phyloP scores from a whole-genome alignment of 2,797 vertebrate genomes.

The Loriculus beryllinus region DNA sequence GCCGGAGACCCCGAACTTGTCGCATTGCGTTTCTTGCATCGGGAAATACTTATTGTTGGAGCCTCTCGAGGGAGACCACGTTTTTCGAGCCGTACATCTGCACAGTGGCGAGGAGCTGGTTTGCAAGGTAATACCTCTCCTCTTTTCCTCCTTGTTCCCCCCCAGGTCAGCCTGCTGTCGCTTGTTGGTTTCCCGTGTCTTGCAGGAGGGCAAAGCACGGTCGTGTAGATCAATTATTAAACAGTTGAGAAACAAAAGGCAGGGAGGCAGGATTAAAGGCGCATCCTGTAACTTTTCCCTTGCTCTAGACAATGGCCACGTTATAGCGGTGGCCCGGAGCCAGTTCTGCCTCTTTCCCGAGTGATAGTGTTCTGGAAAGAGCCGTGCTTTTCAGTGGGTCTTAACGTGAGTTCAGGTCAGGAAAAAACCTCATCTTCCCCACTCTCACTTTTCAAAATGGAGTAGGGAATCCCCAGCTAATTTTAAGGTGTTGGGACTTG shows the following conservation, averaged over 20 bases:
- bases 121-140: constrained; percentile 87
- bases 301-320: constrained; percentile 67
- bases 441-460: constrained; percentile 29
- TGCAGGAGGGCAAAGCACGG: not conserved
- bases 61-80: constrained; percentile 97
- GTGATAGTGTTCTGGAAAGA: constrained; percentile 23
- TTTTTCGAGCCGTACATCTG: constrained; percentile 95
- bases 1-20: constrained; percentile 96
- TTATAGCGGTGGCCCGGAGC: constrained; percentile 52
- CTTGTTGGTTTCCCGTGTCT: not conserved
- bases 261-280: not conserved
- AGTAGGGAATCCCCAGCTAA: constrained; percentile 58
- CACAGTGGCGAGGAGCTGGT: constrained; percentile 97
- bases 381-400: not conserved
- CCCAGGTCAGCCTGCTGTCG: not conserved
- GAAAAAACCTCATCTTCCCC: constrained; percentile 1
- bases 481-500: constrained; percentile 27
- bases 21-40: constrained; percentile 98
- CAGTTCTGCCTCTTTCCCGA: not conserved
- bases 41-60: constrained; percentile 99
- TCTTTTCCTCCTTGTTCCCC: not conserved
- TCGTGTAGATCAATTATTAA: not conserved
- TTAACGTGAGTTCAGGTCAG: constrained; percentile 14
- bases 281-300: constrained; percentile 55
- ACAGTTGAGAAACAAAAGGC: constrained; percentile 17